These are phyloP conservation scores for Lissocephala sabroskyi DNA, from an alignment of 2,888 invertebrate species.

Conservation along the genomic window DNA sequence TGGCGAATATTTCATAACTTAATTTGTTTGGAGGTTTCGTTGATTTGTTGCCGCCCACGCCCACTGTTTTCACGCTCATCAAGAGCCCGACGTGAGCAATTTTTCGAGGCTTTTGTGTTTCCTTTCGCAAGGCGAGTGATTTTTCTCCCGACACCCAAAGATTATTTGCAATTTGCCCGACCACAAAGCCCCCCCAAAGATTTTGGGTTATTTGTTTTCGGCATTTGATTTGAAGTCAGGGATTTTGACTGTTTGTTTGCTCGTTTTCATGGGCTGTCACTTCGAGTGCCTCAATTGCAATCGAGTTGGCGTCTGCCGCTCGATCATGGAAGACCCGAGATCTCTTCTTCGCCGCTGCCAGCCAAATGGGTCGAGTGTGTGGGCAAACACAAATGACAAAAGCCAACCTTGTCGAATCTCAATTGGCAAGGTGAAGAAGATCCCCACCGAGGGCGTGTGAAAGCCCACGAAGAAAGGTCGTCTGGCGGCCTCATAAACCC, in stretches of 20 bases:
- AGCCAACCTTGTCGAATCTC: no score
- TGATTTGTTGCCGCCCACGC: background rate
- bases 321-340: no score
- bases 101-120: slow-evolving; percentile 43
- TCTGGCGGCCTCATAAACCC: no score
- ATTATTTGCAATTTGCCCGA: background rate
- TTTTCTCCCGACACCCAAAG: background rate
- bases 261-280: slow-evolving; percentile 57
- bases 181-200: background rate
- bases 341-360: no score
- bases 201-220: background rate
- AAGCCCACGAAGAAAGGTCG: no score
- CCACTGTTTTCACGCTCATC: slow-evolving; percentile 4
- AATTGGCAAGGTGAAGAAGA: no score
- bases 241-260: slow-evolving; percentile 33
- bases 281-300: slow-evolving; percentile 52
- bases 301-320: slow-evolving; percentile 38
- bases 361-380: no score
- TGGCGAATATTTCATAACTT: slow-evolving; percentile 1
- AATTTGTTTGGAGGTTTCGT: background rate
- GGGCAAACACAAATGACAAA: no score
- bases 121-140: no score
- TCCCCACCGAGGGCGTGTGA: no score
- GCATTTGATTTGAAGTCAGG: background rate
- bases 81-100: slow-evolving; percentile 36